phyloP scores from a whole-genome alignment of 1,140 invertebrate genomes.

The Bombus waltoni region DNA sequence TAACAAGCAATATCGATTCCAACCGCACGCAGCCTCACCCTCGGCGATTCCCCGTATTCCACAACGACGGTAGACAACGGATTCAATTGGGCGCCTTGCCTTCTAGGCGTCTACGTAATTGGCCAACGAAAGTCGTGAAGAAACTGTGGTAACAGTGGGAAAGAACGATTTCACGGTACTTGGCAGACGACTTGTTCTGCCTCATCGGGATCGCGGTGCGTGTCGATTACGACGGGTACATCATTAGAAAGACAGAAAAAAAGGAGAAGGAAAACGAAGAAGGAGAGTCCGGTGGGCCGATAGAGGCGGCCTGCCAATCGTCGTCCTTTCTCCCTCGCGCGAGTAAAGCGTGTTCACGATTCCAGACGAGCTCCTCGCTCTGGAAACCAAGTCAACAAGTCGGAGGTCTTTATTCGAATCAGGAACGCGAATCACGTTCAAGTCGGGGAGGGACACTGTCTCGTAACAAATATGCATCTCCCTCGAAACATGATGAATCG shows the following conservation, averaged over 20 bases:
- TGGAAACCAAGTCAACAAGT: constrained; percentile 74
- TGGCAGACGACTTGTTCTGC: not conserved
- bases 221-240: constrained; percentile 38
- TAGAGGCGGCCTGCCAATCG: constrained; percentile 59
- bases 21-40: constrained; percentile 25
- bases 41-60: constrained; percentile 19
- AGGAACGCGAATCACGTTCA: constrained; percentile 81
- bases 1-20: constrained; percentile 24
- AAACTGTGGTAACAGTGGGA: constrained; percentile 8
- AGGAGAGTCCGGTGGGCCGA: constrained; percentile 8
- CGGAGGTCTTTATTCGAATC: constrained; percentile 81
- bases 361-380: constrained; percentile 61
- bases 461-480: constrained; percentile 82
- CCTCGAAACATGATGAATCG: constrained; percentile 60
- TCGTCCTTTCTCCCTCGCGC: constrained; percentile 36
- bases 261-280: not conserved
- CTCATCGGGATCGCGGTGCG: not conserved
- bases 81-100: constrained; percentile 23
- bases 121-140: not conserved
- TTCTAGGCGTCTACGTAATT: constrained; percentile 2
- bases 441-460: constrained; percentile 77
- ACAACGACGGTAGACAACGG: not conserved
- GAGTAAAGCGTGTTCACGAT: constrained; percentile 62
- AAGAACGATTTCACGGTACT: not conserved
- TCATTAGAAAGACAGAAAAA: constrained; percentile 47